Percentiles rank a stretch among this genome's conserved stretches.
Evolutionary conservation across 1,140 invertebrate genomes (phyloP).

Genomic region (Drosophila obscura): DNA sequence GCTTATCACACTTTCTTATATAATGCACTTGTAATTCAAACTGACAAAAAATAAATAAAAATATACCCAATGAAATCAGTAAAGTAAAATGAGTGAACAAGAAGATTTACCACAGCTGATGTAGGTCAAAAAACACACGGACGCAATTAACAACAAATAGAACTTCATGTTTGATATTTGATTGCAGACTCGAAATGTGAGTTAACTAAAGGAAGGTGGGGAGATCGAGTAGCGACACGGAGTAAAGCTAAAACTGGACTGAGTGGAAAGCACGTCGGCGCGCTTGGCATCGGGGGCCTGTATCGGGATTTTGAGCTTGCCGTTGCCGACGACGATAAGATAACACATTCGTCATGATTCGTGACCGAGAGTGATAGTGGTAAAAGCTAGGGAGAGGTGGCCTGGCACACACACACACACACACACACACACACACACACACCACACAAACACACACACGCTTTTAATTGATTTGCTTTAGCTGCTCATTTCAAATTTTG

Average conservation of each 20-base stretch:
- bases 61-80: background rate
- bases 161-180: constrained; percentile 56
- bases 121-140: constrained; percentile 59
- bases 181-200: background rate
- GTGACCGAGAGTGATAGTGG: too few species aligned
- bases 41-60: constrained; percentile 6
- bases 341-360: constrained; percentile 1
- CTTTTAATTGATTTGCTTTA: too few species aligned
- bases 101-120: constrained; percentile 60
- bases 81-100: background rate
- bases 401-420: background rate
- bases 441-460: too few species aligned
- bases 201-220: background rate
- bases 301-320: background rate
- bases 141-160: constrained; percentile 48
- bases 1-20: constrained; percentile 35
- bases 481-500: background rate
- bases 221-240: constrained; percentile 13
- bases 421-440: too few species aligned
- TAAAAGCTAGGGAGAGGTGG: background rate
- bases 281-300: background rate
- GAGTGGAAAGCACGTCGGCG: background rate
- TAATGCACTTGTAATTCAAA: constrained; percentile 22
- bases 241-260: constrained; percentile 14
- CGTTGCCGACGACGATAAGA: background rate